Evolutionary conservation across 1,140 invertebrate genomes (phyloP).

Genomic region (Paracyclopina nana): DNA sequence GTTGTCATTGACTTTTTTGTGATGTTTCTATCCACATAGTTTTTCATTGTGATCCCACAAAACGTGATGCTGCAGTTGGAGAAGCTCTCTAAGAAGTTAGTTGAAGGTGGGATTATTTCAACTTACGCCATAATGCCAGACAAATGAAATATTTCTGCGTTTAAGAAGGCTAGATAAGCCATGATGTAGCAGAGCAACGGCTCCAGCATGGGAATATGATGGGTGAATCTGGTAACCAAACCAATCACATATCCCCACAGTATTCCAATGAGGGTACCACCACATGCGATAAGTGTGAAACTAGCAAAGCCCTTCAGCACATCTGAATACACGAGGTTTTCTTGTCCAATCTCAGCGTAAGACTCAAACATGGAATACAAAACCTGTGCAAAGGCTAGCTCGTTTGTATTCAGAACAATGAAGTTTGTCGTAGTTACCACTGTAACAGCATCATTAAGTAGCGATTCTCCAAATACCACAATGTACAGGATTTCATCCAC

Average conservation of each 20-base stretch:
- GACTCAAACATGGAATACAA: constrained; percentile 30
- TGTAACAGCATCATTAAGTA: constrained; percentile 88
- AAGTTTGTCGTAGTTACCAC: constrained; percentile 49
- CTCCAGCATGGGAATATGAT: constrained; percentile 35
- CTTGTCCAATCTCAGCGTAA: constrained; percentile 25
- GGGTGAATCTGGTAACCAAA: constrained; percentile 36
- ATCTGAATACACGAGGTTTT: constrained; percentile 23
- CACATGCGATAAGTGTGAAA: constrained; percentile 34
- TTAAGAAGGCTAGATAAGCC: constrained; percentile 36
- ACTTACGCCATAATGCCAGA: too few species aligned
- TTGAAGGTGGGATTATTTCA: too few species aligned
- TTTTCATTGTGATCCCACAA: constrained; percentile 36
- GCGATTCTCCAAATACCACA: constrained; percentile 91
- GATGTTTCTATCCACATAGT: constrained; percentile 36
- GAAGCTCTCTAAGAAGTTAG: neutral
- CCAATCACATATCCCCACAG: constrained; percentile 33
- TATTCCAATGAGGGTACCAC: constrained; percentile 33
- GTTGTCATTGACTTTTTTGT: constrained; percentile 33
- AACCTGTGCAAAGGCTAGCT: too few species aligned
- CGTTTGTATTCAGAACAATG: too few species aligned
- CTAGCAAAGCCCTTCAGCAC: constrained; percentile 30
- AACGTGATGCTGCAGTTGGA: constrained; percentile 26
- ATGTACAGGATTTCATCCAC: constrained; percentile 97
- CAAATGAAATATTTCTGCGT: constrained; percentile 33
- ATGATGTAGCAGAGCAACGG: constrained; percentile 36